A percentile compares a stretch with the other conserved stretches of the same genome.
Conservation (phyloP, 2,113 vertebrate species). For the Neodontobutis hainanensis region DNA sequence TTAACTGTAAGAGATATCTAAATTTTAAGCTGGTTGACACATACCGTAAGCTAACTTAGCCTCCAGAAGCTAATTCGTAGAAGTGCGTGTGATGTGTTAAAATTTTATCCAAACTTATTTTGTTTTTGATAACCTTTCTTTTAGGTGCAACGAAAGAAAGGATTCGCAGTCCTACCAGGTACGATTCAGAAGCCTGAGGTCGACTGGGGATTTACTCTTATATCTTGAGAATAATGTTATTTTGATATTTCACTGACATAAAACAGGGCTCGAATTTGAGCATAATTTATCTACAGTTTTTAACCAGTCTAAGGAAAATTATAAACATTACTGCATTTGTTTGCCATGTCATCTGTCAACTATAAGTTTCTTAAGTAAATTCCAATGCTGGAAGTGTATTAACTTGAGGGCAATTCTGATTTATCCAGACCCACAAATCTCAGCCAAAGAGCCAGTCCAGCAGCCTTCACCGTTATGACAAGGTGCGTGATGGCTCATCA, state of each 20-base stretch:
- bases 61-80: slow-evolving; percentile 26
- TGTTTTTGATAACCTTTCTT: slow-evolving; percentile 45
- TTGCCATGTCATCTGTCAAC: too few relatives aligned
- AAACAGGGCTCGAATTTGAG: too few relatives aligned
- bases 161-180: slow-evolving; percentile 98
- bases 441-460: slow-evolving; percentile 95
- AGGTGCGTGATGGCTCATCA: slow-evolving; percentile 88
- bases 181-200: slow-evolving; percentile 39
- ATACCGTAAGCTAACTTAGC: slow-evolving; percentile 31
- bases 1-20: not conserved
- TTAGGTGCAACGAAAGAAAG: slow-evolving; percentile 97
- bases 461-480: slow-evolving; percentile 94
- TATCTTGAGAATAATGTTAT: not conserved
- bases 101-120: not conserved
- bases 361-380: too few relatives aligned
- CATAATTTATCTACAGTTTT: too few relatives aligned
- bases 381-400: not conserved
- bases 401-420: not conserved
- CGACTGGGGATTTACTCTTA: too few relatives aligned
- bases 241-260: too few relatives aligned
- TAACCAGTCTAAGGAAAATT: too few relatives aligned
- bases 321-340: too few relatives aligned
- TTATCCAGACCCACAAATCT: slow-evolving; percentile 92
- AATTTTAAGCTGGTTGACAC: slow-evolving; percentile 1
- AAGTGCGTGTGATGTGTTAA: not conserved